Base-by-base conservation (phyloP, 2,888 invertebrate species). In the Lithophane socia region DNA sequence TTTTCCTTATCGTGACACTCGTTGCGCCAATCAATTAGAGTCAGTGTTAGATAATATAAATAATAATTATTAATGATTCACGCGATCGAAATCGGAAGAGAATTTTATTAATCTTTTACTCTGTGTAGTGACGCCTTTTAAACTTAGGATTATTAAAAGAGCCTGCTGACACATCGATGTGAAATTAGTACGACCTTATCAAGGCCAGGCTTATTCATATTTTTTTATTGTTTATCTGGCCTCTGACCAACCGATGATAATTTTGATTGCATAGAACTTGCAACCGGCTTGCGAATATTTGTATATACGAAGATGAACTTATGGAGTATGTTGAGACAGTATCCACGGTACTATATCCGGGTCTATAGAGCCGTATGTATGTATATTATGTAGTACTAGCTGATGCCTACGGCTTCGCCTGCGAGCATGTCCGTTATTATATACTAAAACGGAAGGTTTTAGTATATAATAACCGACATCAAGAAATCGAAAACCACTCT, bases 1-100 rank as follows among this genome's bases (percentile, higher is more conserved):
- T 84, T 80, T 84, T 71, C 81, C 76, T 61, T 75, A 63, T 75
- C 24, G 47, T 67, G 73, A 85, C 77, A 66, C 12, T 72, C 21
- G 49, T 77, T 64, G 47, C 60, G 56, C 37, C 56, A 77, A 42
- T 44, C 80, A 73, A 73, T 75, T 61, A 72, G 49, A 65, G 24
- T 37, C 56, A 24, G 44, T 73, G 47, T 82, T 79, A 73, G 68
- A 82, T 77, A 82, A 66, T 70, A 66, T 10, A 58, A n/a, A 71
- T 54, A n/a, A 71, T 47, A 21, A 44, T 67, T 42, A 47, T 67
- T 71, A 52, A 63, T 67, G 66, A 61, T 42, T 77, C 58, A 81
- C 60, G 56, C 52, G 42, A 42, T 66, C 13, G n/a, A 8, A 44
- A 67, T 73, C 44, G 44, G 52, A 74, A 80, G 44, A 47, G 64